A percentile compares a stretch with the other conserved stretches of the same genome.
These are phyloP conservation scores for Lepus europaeus DNA, from an alignment of 2,113 vertebrate species.

Conservation along the genomic window DNA sequence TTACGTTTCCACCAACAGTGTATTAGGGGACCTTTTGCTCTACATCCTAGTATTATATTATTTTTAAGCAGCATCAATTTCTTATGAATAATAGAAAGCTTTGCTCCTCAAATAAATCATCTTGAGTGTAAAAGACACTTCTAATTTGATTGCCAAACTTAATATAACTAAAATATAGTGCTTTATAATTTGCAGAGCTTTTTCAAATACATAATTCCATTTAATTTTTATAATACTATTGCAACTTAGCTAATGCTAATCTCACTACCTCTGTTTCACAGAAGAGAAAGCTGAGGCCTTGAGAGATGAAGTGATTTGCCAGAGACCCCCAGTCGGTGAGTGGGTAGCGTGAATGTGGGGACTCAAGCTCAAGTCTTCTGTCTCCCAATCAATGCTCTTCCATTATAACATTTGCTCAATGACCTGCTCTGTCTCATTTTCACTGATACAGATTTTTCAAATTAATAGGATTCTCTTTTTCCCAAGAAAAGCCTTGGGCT, in stretches of 20 bases:
- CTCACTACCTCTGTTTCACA: neutral
- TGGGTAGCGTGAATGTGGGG: neutral
- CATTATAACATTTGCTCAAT: neutral
- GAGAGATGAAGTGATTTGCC: neutral
- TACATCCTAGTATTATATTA: neutral
- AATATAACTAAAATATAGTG: constrained; percentile 13
- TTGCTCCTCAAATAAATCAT: constrained; percentile 19
- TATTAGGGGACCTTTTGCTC: too few species aligned
- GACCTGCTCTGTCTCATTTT: neutral
- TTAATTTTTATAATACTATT: constrained; percentile 24
- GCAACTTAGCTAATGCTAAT: neutral
- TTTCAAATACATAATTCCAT: neutral
- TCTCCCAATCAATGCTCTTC: neutral
- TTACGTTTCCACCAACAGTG: too few species aligned
- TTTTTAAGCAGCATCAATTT: constrained; percentile 45
- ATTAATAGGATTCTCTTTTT: neutral
- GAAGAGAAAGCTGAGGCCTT: constrained; percentile 9
- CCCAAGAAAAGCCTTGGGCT: neutral
- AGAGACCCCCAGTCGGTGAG: neutral
- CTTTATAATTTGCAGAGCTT: constrained; percentile 19
- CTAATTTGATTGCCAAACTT: neutral
- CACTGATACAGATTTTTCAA: neutral
- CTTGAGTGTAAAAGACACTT: neutral
- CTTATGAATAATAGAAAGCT: neutral
- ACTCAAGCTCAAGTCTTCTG: neutral